Conservation (phyloP, 2,797 vertebrate species). For the Diglossa cyanea region DNA sequence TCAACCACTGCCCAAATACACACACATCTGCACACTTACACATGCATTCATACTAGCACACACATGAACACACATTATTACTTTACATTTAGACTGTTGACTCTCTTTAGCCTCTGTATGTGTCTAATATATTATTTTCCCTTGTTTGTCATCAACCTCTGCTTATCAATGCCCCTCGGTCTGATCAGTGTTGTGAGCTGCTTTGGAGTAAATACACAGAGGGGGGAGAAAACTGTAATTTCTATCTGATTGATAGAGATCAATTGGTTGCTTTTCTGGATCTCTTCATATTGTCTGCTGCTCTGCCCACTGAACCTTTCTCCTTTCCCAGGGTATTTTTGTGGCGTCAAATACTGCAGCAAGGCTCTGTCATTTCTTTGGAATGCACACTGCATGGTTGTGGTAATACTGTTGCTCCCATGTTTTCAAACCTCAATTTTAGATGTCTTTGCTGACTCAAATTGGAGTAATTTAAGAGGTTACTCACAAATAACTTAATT, state of each 20-base stretch:
- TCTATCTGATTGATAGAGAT: neutral
- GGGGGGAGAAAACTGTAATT: fast-evolving
- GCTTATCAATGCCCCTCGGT: neutral
- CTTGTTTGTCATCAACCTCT: neutral
- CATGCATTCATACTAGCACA: neutral
- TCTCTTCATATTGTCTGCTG: neutral
- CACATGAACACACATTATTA: neutral
- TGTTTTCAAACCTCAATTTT: neutral
- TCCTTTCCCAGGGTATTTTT: neutral
- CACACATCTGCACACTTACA: fast-evolving
- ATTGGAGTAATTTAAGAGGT: neutral
- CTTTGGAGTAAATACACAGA: neutral
- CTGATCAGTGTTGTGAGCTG: neutral
- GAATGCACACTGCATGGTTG: neutral
- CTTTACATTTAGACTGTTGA: neutral
- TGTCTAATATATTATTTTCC: neutral
- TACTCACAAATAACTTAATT: neutral
- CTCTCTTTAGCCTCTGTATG: neutral
- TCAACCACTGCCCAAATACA: neutral
- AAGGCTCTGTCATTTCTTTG: conserved; percentile 8
- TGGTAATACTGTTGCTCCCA: neutral
- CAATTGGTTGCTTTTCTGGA: neutral
- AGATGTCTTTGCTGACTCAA: neutral
- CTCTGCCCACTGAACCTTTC: neutral
- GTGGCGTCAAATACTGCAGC: neutral